Evolutionary conservation across 1,140 invertebrate species (phyloP), one percentile per base, ranked within the genome.

Genomic region (Drosophila parabipectinata): DNA sequence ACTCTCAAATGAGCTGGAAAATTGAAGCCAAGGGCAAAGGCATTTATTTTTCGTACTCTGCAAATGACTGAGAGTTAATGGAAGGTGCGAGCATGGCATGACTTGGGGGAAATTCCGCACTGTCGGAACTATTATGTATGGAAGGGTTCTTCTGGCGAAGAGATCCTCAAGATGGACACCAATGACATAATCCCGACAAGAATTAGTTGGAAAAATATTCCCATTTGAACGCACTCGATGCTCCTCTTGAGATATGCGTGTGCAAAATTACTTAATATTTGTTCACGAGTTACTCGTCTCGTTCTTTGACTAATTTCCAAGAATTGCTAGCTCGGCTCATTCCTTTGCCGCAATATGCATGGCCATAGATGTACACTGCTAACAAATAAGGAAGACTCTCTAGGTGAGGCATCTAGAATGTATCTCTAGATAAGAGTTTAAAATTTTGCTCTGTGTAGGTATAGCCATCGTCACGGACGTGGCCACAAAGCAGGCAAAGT

Each of bases 1-100:
- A 45, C 64, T 60, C 51, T 63, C 74, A 87, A 85, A 85, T 85
- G 81, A 82, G 54, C 68, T 67, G 78, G 78, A 85, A 85, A 87
- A 85, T 71, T 85, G 73, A 87, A 82, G 60, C 56, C 53, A 53
- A 60, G 57, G 51, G 58, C 45, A 53, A 34, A 55, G 59, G 60
- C 60, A 60, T 56, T 63, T 56, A 71, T 66, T 75, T 55, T 57
- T 67, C 54, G 37, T 34, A 37, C 56, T 39, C 51, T 41, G 44
- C 41, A 41, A 56, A 69, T 72, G 68, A 48, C 64, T 79, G 44
- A n/a, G 21, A 56, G 53, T 62, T 72, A 84, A 81, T 81, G 73
- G 61, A 28, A 67, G 63, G 60, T 64, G 47, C 41, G 30, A 26
- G 63, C 63, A 67, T 52, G 60, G 47, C 47, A 59, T 47, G 55